Percentiles rank a stretch among this genome's conserved stretches.
Evolutionary conservation across 2,888 invertebrate species (phyloP).

Genomic region (Caenorhabditis sp.): DNA sequence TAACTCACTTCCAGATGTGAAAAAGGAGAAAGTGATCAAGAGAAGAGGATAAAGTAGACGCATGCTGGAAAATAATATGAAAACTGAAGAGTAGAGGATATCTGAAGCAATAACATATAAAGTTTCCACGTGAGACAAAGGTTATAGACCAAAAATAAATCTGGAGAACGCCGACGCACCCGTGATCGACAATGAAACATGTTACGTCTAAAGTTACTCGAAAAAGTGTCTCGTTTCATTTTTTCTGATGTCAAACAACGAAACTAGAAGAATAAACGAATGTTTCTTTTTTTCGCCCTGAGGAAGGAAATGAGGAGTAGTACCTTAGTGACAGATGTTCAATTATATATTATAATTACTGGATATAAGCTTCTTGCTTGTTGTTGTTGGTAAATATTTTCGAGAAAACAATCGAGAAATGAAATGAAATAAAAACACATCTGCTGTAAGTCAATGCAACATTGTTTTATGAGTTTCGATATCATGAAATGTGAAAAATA

Average conservation of each 20-base stretch:
- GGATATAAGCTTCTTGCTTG: not conserved
- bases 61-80: not conserved
- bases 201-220: not conserved
- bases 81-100: too few species aligned
- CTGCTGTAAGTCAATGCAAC: not conserved
- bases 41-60: constrained; percentile 2
- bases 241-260: not conserved
- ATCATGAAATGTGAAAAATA: not conserved
- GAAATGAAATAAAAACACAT: not conserved
- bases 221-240: not conserved
- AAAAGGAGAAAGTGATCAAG: not conserved
- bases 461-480: not conserved
- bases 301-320: not conserved
- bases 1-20: constrained; percentile 47
- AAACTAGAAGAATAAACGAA: too few species aligned
- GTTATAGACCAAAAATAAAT: too few species aligned
- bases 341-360: not conserved
- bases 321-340: not conserved
- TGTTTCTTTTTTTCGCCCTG: not conserved
- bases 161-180: not conserved
- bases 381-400: not conserved
- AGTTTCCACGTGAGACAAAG: too few species aligned
- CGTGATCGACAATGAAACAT: not conserved
- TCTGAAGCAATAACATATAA: too few species aligned
- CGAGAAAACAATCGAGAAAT: not conserved